phyloP scores from a whole-genome alignment of 2,888 invertebrate genomes.

The Drosophila affinis region DNA sequence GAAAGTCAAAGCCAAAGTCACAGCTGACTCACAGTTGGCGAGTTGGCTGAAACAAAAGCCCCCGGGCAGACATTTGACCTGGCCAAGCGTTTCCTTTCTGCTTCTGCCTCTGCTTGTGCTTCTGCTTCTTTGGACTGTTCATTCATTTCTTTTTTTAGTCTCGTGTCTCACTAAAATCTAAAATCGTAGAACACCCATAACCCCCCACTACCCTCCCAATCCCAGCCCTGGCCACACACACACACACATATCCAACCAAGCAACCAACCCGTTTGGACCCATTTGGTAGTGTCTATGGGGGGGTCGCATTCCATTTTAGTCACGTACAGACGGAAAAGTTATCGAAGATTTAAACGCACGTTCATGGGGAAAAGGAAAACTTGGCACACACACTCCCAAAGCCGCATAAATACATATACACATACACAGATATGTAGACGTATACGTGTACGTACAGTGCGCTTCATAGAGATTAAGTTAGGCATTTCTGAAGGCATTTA shows the following conservation, averaged over 20 bases:
- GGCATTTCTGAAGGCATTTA: not conserved
- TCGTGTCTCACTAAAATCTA: conserved; percentile 20
- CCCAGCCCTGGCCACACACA: conserved; percentile 6
- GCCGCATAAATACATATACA: not conserved
- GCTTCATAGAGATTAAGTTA: conserved; percentile 1
- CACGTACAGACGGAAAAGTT: conserved; percentile 71
- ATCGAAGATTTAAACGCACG: conserved; percentile 78
- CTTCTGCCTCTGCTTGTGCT: too few species aligned
- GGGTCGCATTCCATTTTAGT: conserved; percentile 73
- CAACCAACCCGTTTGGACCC: conserved; percentile 20
- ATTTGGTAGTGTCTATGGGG: conserved; percentile 51
- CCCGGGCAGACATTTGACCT: conserved; percentile 26
- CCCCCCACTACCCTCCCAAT: not conserved
- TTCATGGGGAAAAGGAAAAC: conserved; percentile 60
- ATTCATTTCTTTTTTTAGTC: conserved; percentile 1
- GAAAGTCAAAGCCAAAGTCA: conserved; percentile 1
- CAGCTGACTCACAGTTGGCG: conserved; percentile 4
- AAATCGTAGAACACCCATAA: conserved; percentile 7
- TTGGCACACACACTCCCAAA: conserved; percentile 2
- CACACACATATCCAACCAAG: conserved; percentile 16
- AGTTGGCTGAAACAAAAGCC: not conserved
- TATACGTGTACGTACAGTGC: not conserved
- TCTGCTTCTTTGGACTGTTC: not conserved
- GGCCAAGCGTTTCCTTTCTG: not conserved
- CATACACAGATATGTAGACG: not conserved